These are phyloP conservation scores for Enteromius paludinosus DNA, from an alignment of 2,797 vertebrate genomes.

Conservation along the genomic window DNA sequence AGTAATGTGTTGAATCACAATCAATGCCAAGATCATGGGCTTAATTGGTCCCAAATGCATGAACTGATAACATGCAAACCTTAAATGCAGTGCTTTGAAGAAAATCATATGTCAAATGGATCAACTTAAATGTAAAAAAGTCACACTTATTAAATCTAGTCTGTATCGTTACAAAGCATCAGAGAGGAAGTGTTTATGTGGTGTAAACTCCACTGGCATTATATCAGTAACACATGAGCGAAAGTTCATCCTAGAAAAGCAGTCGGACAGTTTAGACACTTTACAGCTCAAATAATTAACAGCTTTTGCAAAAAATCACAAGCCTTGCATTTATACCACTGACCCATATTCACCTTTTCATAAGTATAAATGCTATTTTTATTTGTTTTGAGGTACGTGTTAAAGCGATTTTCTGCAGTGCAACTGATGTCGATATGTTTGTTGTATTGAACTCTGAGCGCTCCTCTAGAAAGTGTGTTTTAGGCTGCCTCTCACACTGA, in stretches of 20 bases:
- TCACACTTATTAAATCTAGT: not conserved
- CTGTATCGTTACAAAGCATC: not conserved
- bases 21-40: no score
- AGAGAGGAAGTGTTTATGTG: not conserved
- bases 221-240: not conserved
- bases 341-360: not conserved
- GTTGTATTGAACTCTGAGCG: not conserved
- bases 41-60: not conserved
- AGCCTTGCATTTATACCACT: not conserved
- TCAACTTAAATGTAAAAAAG: not conserved
- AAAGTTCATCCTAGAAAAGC: not conserved
- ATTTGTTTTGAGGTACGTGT: not conserved
- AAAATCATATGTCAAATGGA: not conserved
- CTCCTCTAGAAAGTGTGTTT: not conserved
- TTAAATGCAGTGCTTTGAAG: not conserved
- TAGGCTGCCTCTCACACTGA: not conserved
- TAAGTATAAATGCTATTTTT: not conserved
- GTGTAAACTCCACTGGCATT: not conserved
- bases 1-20: not conserved
- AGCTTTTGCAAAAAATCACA: not conserved
- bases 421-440: not conserved
- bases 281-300: conserved; percentile 16
- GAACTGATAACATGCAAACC: not conserved
- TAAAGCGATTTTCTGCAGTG: not conserved
- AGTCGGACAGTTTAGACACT: not conserved